Evolutionary conservation across 2,113 vertebrate species (phyloP).

Genomic region (Progne subis): DNA sequence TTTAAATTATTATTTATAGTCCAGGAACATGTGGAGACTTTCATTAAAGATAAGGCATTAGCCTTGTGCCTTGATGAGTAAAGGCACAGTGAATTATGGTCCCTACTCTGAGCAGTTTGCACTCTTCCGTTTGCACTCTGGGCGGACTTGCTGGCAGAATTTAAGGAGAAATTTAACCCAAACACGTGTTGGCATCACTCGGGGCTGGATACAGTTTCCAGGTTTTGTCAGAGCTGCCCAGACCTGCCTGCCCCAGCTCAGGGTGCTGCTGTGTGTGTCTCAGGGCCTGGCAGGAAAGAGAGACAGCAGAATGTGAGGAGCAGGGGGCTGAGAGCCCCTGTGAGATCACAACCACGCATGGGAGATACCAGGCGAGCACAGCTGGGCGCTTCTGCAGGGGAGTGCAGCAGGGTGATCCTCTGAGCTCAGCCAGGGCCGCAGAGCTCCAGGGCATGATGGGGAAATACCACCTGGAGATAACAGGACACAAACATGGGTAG

Average conservation of each 20-base stretch:
- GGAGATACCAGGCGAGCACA: background rate
- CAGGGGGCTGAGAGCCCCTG: background rate
- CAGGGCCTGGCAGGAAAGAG: background rate
- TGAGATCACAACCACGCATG: accelerated
- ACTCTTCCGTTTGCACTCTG: background rate
- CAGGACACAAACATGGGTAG: background rate
- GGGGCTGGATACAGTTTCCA: background rate
- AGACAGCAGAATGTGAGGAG: too few species aligned
- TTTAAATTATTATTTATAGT: conserved; percentile 73
- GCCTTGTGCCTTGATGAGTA: background rate
- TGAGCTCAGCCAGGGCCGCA: background rate
- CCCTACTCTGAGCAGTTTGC: background rate
- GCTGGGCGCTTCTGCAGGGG: background rate
- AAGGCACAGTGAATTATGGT: conserved; percentile 6
- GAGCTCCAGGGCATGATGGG: accelerated
- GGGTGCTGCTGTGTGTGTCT: background rate
- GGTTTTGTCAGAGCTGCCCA: background rate
- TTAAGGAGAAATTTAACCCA: background rate
- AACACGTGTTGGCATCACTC: background rate
- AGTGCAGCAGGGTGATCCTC: background rate
- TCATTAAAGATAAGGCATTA: conserved; percentile 60
- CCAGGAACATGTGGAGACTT: conserved; percentile 54
- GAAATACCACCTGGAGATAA: background rate
- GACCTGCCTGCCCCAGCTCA: background rate
- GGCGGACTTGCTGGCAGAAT: background rate